Conservation (phyloP, 2,888 invertebrate genomes). For the Cacoxenus indagator region DNA sequence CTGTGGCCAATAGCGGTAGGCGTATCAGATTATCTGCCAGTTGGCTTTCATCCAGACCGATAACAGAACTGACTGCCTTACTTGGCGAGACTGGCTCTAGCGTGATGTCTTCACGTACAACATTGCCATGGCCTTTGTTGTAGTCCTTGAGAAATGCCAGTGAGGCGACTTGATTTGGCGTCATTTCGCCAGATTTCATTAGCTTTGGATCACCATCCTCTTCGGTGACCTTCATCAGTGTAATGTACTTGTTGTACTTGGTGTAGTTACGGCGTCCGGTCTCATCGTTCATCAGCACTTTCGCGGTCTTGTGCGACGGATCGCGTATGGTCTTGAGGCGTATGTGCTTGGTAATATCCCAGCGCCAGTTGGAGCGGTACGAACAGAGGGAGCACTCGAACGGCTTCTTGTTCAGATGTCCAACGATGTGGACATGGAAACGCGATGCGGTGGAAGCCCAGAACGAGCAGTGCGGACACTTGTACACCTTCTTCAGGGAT, state of each 20-base stretch:
- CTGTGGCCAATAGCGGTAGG: slow-evolving; percentile 61
- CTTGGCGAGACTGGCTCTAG: slow-evolving; percentile 56
- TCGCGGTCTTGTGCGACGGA: slow-evolving; percentile 83
- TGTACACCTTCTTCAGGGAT: slow-evolving; percentile 84
- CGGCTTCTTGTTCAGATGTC: slow-evolving; percentile 92
- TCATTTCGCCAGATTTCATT: slow-evolving; percentile 71
- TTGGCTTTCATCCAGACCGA: slow-evolving; percentile 48
- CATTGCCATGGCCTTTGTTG: slow-evolving; percentile 61
- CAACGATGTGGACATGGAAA: slow-evolving; percentile 94
- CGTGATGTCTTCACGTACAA: slow-evolving; percentile 60
- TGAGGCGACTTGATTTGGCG: slow-evolving; percentile 72
- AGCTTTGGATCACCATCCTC: slow-evolving; percentile 71
- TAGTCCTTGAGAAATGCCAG: slow-evolving; percentile 73
- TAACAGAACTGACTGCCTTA: slow-evolving; percentile 23
- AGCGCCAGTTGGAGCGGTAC: slow-evolving; percentile 95
- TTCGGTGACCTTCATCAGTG: slow-evolving; percentile 77
- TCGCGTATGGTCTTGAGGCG: slow-evolving; percentile 89
- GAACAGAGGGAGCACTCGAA: slow-evolving; percentile 96
- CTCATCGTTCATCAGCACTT: slow-evolving; percentile 92
- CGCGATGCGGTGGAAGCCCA: slow-evolving; percentile 94
- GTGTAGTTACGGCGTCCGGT: slow-evolving; percentile 91
- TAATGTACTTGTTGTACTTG: slow-evolving; percentile 91
- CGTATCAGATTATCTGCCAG: slow-evolving; percentile 60
- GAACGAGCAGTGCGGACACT: slow-evolving; percentile 92
- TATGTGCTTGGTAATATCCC: slow-evolving; percentile 97